Evolutionary conservation across 2,797 vertebrate genomes (phyloP), one percentile per base, ranked within the genome.

Genomic region (Sebastes reedi): DNA sequence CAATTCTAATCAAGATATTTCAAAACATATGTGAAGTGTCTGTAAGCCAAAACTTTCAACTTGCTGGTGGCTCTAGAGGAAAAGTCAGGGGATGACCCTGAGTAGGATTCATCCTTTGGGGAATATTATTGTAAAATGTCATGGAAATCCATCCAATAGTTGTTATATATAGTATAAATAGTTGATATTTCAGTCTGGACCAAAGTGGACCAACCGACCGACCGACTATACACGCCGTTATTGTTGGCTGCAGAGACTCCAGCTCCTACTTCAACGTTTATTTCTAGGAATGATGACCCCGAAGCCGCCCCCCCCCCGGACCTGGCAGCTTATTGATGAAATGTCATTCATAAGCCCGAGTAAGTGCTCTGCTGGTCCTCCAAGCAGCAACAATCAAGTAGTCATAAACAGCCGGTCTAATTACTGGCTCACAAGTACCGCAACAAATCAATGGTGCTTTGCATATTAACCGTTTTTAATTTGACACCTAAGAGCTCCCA

Each of bases 391-490:
- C 87, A 87, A 83, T 75, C 69, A 77, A 50, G 66, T 83, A 56
- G 58, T 82, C 79, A 86, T 71, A 81, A 85, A n/a, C 76, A 88
- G 58, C 55, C 61, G 1, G 30, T 87, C 58, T 75, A 86, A 83
- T 88, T 81, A 88, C 71, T 72, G 66, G 39, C 65, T 79, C 59
- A 50, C 42, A 66, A 85, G 68, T 42, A 75, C 74, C 65, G 52
- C 9, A 56, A 78, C 72, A 65, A 86, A 81, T 82, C 72, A 82
- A 79, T 56, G 77, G 46, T 20, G 70, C 80, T 89, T 81, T 84
- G 82, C 76, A 88, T 85, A 88, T 84, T 85, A 85, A 73, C 77
- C 24, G 42, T 75, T 87, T 84, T 72, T 87, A 74, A 88, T 80
- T 75, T 75, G 76, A 71, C 58, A 32, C 71, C 34, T 56, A 72